Percentiles rank a stretch among this genome's conserved stretches.
These are phyloP conservation scores for Caenorhabditis sp. DNA, from an alignment of 2,888 invertebrate species.

Conservation along the genomic window DNA sequence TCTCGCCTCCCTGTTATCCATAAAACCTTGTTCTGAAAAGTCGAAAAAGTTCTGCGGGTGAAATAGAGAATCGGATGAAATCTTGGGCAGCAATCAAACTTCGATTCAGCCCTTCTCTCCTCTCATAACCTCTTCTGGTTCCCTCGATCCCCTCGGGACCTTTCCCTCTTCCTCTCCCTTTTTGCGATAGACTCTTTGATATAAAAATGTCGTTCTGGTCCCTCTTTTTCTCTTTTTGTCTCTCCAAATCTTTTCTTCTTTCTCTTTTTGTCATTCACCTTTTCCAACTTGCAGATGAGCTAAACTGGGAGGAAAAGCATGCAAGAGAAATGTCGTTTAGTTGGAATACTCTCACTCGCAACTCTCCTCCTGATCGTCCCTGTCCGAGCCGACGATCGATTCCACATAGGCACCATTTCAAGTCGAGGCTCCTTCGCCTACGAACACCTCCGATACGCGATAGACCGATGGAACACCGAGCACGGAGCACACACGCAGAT, in stretches of 20 bases:
- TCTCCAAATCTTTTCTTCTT: constrained; percentile 17
- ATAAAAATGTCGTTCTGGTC: constrained; percentile 41
- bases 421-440: constrained; percentile 71
- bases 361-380: constrained; percentile 17
- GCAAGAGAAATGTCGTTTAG: constrained; percentile 68
- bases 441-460: constrained; percentile 77
- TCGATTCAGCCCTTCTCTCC: constrained; percentile 21
- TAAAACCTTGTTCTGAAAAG: not conserved
- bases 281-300: constrained; percentile 61
- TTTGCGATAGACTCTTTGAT: constrained; percentile 46
- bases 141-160: constrained; percentile 20
- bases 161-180: constrained; percentile 13
- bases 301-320: constrained; percentile 49
- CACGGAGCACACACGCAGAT: constrained; percentile 72
- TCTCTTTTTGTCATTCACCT: constrained; percentile 24
- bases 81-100: constrained; percentile 46
- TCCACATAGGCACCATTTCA: constrained; percentile 67
- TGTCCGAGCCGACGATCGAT: constrained; percentile 44
- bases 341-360: constrained; percentile 29
- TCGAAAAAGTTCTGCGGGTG: constrained; percentile 35
- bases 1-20: not conserved
- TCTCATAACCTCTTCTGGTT: constrained; percentile 45
- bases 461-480: constrained; percentile 79
- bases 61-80: constrained; percentile 35
- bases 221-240: constrained; percentile 13